phyloP scores from a whole-genome alignment of 2,797 vertebrate species.

The Hydrophis major region DNA sequence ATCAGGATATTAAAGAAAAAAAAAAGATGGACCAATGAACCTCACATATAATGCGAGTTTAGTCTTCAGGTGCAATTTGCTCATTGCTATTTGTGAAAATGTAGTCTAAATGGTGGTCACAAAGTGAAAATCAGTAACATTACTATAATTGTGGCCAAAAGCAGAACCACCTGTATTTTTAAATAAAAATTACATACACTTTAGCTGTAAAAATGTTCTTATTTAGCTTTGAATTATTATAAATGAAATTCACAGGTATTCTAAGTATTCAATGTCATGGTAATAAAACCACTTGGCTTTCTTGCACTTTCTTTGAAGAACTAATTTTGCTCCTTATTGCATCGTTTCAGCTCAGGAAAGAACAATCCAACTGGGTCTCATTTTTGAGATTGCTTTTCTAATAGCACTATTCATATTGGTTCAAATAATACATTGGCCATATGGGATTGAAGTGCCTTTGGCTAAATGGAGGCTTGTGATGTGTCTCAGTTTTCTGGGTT shows the following conservation, averaged over 20 bases:
- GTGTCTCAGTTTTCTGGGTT: not conserved
- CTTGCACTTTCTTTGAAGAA: not conserved
- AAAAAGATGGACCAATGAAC: not conserved
- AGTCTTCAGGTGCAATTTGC: not conserved
- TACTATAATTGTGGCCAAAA: not conserved
- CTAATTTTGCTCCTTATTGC: slow-evolving; percentile 16
- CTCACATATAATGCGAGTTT: not conserved
- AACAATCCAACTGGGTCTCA: slow-evolving; percentile 7
- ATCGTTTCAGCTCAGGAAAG: not conserved
- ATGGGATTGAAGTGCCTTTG: not conserved
- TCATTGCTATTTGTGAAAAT: not conserved
- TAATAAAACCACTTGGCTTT: not conserved
- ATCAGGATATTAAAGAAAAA: not conserved
- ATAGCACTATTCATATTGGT: slow-evolving; percentile 11
- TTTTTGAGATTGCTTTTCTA: slow-evolving; percentile 30
- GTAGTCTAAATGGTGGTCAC: too few relatives aligned
- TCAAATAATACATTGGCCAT: not conserved
- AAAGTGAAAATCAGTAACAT: not conserved
- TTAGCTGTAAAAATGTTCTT: not conserved
- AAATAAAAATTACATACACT: not conserved
- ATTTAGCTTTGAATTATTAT: not conserved
- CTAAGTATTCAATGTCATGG: not conserved
- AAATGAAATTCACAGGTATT: slow-evolving; percentile 2
- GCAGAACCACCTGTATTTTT: not conserved
- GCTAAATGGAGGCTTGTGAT: not conserved